Evolutionary conservation across 2,888 invertebrate genomes (phyloP), one percentile per base, ranked within the genome.

Genomic region (Cylloceria caligata): DNA sequence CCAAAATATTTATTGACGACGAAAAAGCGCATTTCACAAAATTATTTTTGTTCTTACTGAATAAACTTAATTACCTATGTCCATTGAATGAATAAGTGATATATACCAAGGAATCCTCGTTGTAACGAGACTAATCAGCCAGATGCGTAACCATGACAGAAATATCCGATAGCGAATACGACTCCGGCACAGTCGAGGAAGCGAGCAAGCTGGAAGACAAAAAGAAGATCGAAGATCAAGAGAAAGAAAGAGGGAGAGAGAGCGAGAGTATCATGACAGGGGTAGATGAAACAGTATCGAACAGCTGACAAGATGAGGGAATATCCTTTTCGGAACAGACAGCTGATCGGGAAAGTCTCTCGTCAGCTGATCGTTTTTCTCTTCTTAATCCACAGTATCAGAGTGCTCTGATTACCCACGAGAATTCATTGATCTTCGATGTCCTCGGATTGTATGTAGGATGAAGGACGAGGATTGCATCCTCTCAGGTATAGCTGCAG

Each of bases 341-440:
- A 81, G 81, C 83, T 83, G 81, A 85, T 80, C 78, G 73, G 24
- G 21, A 69, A 78, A 64, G 69, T 68, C 65, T 49, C 11, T 64
- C 69, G 73, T 83, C 83, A 83, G 83, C 83, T 83, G 74, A 78
- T 80, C 60, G 62, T 34, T 68, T 60, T 75, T 65, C 45, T 55
- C 45, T 55, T 74, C 49, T 60, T 60, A 55, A 65, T 80, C 62
- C 55, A 30, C 68, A 45, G 34, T 52, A 73, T 64, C 34, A 21
- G n/a, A n/a, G 60, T 74, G 52, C 69, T 71, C 30, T 83, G 85
- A 85, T 85, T 84, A 84, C 85, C 84, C 85, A 69, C 42, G 85
- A 85, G 84, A 80, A 80, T 84, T 85, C 83, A 77, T 84, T 84
- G 83, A 68, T 77, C 71, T 45, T 80, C 55, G n/a, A 60, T 4